Base-by-base conservation (phyloP, 2,888 invertebrate genomes). In the Cremastinae sp. region DNA sequence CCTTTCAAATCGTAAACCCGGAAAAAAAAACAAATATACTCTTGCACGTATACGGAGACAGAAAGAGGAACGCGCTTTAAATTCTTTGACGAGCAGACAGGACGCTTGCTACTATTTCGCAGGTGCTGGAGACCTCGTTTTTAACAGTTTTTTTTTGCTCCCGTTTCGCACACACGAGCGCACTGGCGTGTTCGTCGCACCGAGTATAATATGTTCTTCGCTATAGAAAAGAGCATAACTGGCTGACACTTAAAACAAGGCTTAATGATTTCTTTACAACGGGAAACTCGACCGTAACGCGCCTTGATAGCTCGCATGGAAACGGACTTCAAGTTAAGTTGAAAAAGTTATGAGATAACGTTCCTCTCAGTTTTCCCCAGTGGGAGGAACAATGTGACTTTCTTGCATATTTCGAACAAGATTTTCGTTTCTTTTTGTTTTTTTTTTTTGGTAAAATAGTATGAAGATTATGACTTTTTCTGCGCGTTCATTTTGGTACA, bases 1-100 rank as follows among this genome's bases (percentile, higher is more conserved):
- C 62, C 73, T 51, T 47, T 62, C 12, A 56, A 61, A 56, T 54
- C 74, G 66, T 74, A 73, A 68, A 74, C 28, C 20, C 18, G 51
- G 69, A 69, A 43, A 28, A 38, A 14, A 10, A 49, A 47, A 47
- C 34, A 45, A 34, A 20, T 16, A 41, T 58, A 9, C 4, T 5
- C 16, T 12, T 59, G 20, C 41, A 49, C 28, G 10, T 16, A 10
- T 56, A 49, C 12, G 12, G 9, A 14, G 43, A 49, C 20, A 59
- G 8, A 43, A 7, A 9, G 16, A 38, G 34, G 16, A 58, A 53
- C 53, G 20, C 59, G 43, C 36, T 72, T 65, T 53, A 65, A 8
- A 59, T 58, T 59, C 5, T 43, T 65, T 58, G 34, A 58, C 56
- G 36, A 49, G 56, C 34, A 73, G 64, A 65, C 34, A 62, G 2